phyloP scores from a whole-genome alignment of 2,888 invertebrate genomes.

The Azorinus chamasolen region DNA sequence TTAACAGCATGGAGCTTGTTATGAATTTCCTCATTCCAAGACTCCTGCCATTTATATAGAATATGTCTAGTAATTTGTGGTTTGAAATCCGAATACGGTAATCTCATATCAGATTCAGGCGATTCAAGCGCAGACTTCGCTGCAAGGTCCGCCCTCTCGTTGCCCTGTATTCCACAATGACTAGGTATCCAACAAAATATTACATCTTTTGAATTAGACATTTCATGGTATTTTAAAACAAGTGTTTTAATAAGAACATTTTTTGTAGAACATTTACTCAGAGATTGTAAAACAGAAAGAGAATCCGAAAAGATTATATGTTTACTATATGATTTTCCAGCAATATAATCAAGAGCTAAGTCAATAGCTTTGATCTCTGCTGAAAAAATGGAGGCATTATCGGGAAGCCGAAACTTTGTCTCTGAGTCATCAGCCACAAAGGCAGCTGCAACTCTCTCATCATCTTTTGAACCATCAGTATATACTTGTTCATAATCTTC shows the following conservation, averaged over 20 bases:
- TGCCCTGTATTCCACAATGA: constrained; percentile 18
- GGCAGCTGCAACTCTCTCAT: constrained; percentile 12
- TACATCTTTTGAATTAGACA: constrained; percentile 1
- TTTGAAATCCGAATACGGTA: constrained; percentile 1
- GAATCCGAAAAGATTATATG: constrained; percentile 24
- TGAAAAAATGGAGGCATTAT: constrained; percentile 27
- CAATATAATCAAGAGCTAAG: constrained; percentile 10
- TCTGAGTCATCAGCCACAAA: background rate
- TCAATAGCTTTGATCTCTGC: constrained; percentile 25
- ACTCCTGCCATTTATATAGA: constrained; percentile 4
- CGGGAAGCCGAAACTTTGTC: constrained; percentile 4
- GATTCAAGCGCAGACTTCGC: background rate
- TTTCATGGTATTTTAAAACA: constrained; percentile 4
- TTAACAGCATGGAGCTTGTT: constrained; percentile 12
- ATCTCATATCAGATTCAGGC: too few relatives aligned
- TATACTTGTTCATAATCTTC: constrained; percentile 6
- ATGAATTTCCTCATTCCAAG: background rate
- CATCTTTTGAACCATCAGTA: constrained; percentile 42
- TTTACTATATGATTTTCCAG: too few relatives aligned
- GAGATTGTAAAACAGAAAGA: constrained; percentile 12
- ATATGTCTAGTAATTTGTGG: constrained; percentile 4
- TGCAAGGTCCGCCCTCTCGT: constrained; percentile 11
- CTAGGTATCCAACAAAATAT: constrained; percentile 23
- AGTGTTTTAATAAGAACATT: constrained; percentile 9
- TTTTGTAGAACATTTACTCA: constrained; percentile 1